Conservation (phyloP, 2,888 invertebrate species). For the Microdon myrmicae region DNA sequence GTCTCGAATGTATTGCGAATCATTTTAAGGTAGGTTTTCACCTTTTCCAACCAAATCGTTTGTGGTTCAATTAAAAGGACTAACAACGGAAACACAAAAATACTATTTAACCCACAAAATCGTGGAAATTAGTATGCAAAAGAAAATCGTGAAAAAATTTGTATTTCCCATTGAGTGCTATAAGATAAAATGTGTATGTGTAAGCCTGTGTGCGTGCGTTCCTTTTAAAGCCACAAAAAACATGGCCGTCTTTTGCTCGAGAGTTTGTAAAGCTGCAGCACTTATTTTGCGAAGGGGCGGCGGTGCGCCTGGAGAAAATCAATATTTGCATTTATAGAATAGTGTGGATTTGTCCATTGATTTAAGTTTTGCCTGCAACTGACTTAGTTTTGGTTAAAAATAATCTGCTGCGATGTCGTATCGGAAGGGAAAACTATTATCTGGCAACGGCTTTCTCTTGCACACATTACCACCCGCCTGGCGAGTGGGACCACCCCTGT, state of each 20-base stretch:
- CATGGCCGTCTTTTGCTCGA: slow-evolving; percentile 37
- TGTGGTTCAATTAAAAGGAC: too few species aligned
- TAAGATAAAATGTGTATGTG: slow-evolving; percentile 29
- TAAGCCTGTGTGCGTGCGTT: slow-evolving; percentile 10
- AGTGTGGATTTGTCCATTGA: slow-evolving; percentile 3
- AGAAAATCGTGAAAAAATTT: slow-evolving; percentile 20
- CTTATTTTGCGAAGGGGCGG: too few species aligned
- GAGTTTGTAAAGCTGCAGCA: too few species aligned
- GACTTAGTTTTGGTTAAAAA: too few species aligned
- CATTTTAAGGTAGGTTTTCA: slow-evolving; percentile 21
- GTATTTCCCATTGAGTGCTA: slow-evolving; percentile 44
- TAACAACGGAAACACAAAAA: too few species aligned
- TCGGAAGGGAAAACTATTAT: too few species aligned
- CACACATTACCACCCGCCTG: too few species aligned
- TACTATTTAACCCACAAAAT: slow-evolving; percentile 15
- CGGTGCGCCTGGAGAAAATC: slow-evolving; percentile 38
- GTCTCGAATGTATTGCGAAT: not conserved
- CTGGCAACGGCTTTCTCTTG: too few species aligned
- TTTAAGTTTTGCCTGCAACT: not conserved
- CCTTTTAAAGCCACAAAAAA: slow-evolving; percentile 23
- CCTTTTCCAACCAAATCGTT: too few species aligned
- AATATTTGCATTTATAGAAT: slow-evolving; percentile 25
- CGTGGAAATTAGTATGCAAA: slow-evolving; percentile 25
- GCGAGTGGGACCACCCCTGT: too few species aligned
- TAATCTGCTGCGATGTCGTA: too few species aligned